A percentile compares a stretch with the other conserved stretches of the same genome.
Evolutionary conservation across 2,113 vertebrate species (phyloP).

Genomic region (Pteronura brasiliensis): DNA sequence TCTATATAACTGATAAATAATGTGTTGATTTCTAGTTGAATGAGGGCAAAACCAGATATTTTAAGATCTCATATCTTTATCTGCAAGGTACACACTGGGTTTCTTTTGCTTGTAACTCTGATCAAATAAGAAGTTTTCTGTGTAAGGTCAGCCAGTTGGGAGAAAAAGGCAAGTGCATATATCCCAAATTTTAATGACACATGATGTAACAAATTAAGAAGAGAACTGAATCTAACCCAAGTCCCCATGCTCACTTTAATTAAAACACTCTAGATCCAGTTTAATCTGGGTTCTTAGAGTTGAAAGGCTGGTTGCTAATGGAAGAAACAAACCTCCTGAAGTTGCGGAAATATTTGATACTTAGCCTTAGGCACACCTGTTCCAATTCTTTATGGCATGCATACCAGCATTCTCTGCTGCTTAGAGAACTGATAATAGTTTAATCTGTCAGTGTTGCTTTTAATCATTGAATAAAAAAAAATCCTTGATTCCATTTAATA

Average conservation of each 20-base stretch:
- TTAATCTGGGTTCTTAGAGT: conserved; percentile 76
- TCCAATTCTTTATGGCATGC: conserved; percentile 77
- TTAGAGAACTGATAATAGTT: conserved; percentile 80
- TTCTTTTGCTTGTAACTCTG: not conserved
- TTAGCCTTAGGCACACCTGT: conserved; percentile 79
- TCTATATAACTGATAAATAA: not conserved
- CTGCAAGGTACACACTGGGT: not conserved
- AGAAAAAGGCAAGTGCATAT: not conserved
- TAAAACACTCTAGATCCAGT: conserved; percentile 78
- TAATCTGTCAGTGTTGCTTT: conserved; percentile 81
- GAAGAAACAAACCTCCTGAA: conserved; percentile 71
- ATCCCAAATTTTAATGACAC: conserved; percentile 62
- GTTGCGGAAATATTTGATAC: conserved; percentile 72
- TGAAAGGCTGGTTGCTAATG: conserved; percentile 73
- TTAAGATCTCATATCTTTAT: not conserved
- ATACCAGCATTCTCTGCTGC: conserved; percentile 72
- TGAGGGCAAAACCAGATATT: not conserved
- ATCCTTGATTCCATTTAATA: conserved; percentile 58
- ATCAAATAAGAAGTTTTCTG: conserved; percentile 5
- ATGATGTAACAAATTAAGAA: conserved; percentile 70
- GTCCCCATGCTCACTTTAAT: conserved; percentile 78
- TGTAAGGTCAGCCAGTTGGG: not conserved
- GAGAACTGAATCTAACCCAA: conserved; percentile 58
- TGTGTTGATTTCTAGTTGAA: conserved; percentile 3
- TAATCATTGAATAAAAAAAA: conserved; percentile 69